These are phyloP conservation scores for Marcusenius ussheri DNA, from an alignment of 2,113 vertebrate species.

Conservation along the genomic window DNA sequence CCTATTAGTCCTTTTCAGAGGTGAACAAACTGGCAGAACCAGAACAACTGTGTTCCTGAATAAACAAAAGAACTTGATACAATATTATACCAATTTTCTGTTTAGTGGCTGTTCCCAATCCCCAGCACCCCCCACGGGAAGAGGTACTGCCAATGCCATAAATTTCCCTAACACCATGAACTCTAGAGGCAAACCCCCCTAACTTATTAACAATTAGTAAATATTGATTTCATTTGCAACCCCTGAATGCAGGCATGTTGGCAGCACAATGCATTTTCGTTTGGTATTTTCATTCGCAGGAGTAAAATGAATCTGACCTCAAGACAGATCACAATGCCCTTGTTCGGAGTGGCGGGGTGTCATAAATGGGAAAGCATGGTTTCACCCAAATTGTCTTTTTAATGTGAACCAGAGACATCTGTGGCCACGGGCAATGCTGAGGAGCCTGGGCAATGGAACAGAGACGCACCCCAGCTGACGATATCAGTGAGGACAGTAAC, in stretches of 20 bases:
- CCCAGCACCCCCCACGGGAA: not conserved
- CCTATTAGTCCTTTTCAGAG: not conserved
- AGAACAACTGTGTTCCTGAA: not conserved
- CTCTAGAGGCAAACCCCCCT: not conserved
- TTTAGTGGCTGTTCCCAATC: not conserved
- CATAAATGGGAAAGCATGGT: not conserved
- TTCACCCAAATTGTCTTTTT: conserved; percentile 4
- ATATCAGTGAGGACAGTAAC: not conserved
- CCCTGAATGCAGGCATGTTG: not conserved
- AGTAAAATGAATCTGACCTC: not conserved
- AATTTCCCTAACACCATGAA: not conserved
- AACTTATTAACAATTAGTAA: not conserved
- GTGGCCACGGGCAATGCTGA: not conserved
- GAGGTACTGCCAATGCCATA: not conserved
- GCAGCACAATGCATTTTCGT: not conserved
- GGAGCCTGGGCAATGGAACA: not conserved
- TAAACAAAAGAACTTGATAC: not conserved
- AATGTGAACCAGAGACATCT: not conserved
- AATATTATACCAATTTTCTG: not conserved
- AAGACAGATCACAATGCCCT: not conserved
- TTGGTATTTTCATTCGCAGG: not conserved
- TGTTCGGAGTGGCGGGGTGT: not conserved
- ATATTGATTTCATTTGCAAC: not conserved
- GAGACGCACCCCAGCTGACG: not conserved
- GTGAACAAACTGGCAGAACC: not conserved